Conservation (phyloP, 2,888 invertebrate genomes). For the Pheosia tremula region DNA sequence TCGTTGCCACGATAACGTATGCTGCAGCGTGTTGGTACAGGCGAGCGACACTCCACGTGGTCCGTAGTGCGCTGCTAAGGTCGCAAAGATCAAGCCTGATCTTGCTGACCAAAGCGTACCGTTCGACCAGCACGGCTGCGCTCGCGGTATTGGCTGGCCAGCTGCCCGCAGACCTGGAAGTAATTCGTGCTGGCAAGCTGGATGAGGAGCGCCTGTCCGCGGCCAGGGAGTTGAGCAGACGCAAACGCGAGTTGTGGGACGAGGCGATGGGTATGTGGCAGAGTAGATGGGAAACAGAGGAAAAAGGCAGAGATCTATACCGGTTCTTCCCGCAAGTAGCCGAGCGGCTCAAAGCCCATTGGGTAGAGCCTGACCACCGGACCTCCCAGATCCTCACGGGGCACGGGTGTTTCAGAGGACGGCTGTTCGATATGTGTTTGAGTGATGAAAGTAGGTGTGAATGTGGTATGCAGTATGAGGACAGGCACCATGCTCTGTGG, state of each 20-base stretch:
- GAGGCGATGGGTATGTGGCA: background rate
- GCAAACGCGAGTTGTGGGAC: background rate
- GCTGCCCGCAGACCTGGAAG: conserved; percentile 36
- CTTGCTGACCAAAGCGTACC: background rate
- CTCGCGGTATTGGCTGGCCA: conserved; percentile 32
- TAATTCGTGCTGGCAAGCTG: conserved; percentile 29
- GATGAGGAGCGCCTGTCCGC: too few species aligned
- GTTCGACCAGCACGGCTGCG: background rate
- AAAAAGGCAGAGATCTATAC: background rate
- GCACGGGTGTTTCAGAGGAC: conserved; percentile 16
- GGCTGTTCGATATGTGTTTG: background rate
- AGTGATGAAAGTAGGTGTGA: background rate
- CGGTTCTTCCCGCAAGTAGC: conserved; percentile 20
- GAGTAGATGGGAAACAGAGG: background rate
- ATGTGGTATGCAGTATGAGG: background rate
- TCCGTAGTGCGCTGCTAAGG: conserved; percentile 24
- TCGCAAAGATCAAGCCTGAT: conserved; percentile 15
- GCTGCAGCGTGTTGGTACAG: conserved; percentile 26
- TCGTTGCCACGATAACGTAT: conserved; percentile 11
- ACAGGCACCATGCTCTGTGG: background rate
- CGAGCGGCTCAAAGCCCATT: conserved; percentile 13
- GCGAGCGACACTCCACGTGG: conserved; percentile 13
- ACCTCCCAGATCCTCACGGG: conserved; percentile 27
- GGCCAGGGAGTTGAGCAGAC: too few species aligned
- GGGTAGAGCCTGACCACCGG: conserved; percentile 26